These are phyloP conservation scores for Zoanthus gigantus DNA, from an alignment of 92 coral and sea anemone species.

Conservation along the genomic window DNA sequence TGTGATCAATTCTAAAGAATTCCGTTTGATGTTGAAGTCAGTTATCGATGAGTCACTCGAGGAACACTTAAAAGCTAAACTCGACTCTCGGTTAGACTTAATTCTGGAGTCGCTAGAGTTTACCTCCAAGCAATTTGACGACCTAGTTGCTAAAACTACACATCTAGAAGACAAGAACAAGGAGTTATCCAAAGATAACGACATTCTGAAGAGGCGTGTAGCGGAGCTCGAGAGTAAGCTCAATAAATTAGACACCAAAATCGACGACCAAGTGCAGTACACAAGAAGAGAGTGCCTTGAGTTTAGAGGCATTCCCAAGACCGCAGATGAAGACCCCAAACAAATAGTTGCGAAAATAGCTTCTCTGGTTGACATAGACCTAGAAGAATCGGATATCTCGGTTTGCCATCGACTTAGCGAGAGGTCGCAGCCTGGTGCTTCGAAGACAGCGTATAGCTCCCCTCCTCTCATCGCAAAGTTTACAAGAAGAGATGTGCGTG, in stretches of 20 bases:
- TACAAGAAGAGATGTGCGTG: no score
- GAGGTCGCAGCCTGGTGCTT: no score
- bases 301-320: constrained; percentile 13
- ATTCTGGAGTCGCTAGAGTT: neutral
- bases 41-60: no score
- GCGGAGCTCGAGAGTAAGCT: constrained; percentile 50
- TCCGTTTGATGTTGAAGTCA: no score
- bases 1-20: no score
- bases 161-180: neutral
- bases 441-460: no score
- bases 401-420: no score
- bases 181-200: neutral
- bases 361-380: no score
- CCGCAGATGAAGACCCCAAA: neutral
- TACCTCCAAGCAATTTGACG: neutral
- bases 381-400: no score
- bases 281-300: constrained; percentile 30
- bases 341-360: no score
- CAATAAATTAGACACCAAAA: constrained; percentile 14
- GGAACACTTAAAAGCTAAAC: no score
- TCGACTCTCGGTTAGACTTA: neutral
- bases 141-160: neutral
- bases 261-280: constrained; percentile 32
- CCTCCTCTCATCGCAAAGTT: no score
- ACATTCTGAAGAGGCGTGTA: constrained; percentile 38